These are phyloP conservation scores for Drosophila kurseongensis DNA, from an alignment of 1,140 invertebrate genomes.

Conservation along the genomic window DNA sequence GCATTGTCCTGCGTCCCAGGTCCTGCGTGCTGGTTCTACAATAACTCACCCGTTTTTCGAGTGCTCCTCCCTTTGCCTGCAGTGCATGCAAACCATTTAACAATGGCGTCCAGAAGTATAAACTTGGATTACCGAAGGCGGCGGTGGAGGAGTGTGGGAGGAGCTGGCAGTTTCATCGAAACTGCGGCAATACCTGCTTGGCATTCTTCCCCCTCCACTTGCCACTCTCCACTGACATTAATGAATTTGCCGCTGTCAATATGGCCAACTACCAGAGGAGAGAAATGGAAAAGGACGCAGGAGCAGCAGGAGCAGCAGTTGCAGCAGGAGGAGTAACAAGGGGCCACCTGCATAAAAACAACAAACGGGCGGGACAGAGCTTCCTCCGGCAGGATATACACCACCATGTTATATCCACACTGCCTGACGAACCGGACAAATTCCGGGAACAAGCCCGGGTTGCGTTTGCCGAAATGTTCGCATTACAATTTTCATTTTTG, in stretches of 20 bases:
- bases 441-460: constrained; percentile 21
- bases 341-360: constrained; percentile 60
- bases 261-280: constrained; percentile 56
- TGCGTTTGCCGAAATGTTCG: constrained; percentile 71
- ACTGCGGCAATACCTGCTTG: constrained; percentile 39
- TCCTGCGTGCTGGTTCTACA: constrained; percentile 27
- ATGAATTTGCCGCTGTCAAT: constrained; percentile 83
- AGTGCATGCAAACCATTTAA: constrained; percentile 61
- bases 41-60: constrained; percentile 59
- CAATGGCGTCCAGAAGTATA: constrained; percentile 70
- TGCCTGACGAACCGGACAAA: constrained; percentile 58
- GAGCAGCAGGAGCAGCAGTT: background rate
- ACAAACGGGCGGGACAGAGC: constrained; percentile 60
- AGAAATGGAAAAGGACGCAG: constrained; percentile 1
- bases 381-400: constrained; percentile 22
- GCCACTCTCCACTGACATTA: constrained; percentile 57
- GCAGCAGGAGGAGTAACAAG: background rate
- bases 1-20: constrained; percentile 55
- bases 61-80: background rate
- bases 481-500: constrained; percentile 83
- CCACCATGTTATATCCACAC: constrained; percentile 56
- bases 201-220: background rate
- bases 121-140: constrained; percentile 70
- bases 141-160: constrained; percentile 14
- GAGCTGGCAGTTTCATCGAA: constrained; percentile 9